Evolutionary conservation across 1,140 invertebrate genomes (phyloP), one percentile per base, ranked within the genome.

Genomic region (Calephelis virginiensis): DNA sequence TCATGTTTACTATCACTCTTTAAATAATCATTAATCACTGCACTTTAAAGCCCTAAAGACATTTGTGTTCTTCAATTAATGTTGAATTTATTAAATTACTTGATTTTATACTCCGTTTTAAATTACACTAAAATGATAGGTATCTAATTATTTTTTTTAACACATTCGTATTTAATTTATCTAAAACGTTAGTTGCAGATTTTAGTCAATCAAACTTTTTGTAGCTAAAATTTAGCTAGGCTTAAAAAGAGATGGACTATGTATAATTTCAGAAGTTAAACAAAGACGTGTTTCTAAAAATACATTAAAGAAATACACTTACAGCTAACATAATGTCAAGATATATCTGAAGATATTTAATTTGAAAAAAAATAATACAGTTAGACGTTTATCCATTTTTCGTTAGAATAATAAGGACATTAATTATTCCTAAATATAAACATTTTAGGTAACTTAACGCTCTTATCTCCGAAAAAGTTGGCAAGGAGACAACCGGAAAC

Each of bases 201-300:
- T 28, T 37, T 37, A 5, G 53, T 28, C 11, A 28, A 56, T 11
- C 53, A 28, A 56, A 56, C 53, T 56, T 37, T 56, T 37, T 11
- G 28, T 11, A 28, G 17, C 53, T 56, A 56, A 56, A 56, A 56
- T 56, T 12, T 28, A 56, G 37, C 17, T 37, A 56, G 53, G 10
- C 11, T 12, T 56, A 56, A 56, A 56, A 56, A 56, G 53, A 56
- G 53, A 56, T 56, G 5, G 53, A 37, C 28, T 56, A 28, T 37
- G 37, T 56, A 28, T 37, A 37, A 37, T 56, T 56, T 28, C 28
- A 37, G 53, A 28, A 56, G 53, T 56, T 56, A 56, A 56, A 56
- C 53, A 56, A 56, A 56, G 53, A 56, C 53, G 53, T 56, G 17
- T 56, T 56, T 56, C 37, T 56, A 56, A 37, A 56, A 12, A 7